These are phyloP conservation scores for Lipophrys pholis DNA, from an alignment of 2,113 vertebrate genomes.

Conservation along the genomic window DNA sequence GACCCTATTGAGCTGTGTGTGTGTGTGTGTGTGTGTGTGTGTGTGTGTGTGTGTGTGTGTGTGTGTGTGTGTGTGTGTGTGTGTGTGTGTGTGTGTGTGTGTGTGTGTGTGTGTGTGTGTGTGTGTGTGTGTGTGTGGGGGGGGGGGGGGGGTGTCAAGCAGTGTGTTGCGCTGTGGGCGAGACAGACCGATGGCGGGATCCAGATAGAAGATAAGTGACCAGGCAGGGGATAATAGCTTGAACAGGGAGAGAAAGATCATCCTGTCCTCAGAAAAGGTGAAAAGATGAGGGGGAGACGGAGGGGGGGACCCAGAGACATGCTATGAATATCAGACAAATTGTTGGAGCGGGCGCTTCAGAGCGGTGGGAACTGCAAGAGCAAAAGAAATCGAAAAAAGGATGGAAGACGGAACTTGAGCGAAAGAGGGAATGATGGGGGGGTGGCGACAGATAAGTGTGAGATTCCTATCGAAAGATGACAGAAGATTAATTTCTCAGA, in stretches of 20 bases:
- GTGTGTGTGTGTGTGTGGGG: conserved; percentile 3
- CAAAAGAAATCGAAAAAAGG: not conserved
- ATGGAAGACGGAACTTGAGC: not conserved
- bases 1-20: conserved; percentile 36
- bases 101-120: not conserved
- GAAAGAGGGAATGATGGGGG: conserved; percentile 2
- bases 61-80: conserved; percentile 13
- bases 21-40: conserved; percentile 2
- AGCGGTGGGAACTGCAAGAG: not conserved
- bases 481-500: conserved; percentile 75
- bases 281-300: not conserved
- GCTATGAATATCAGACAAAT: conserved; percentile 28
- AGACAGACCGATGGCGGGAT: conserved; percentile 47
- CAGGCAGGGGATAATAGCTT: conserved; percentile 49
- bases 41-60: no score
- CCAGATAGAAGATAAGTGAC: conserved; percentile 57
- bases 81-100: conserved; percentile 19
- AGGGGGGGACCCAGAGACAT: not conserved
- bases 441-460: conserved; percentile 57
- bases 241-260: conserved; percentile 31
- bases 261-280: conserved; percentile 12
- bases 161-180: conserved; percentile 35
- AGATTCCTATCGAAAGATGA: conserved; percentile 70
- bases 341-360: not conserved
- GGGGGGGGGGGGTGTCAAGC: no score